Evolutionary conservation across 2,888 invertebrate genomes (phyloP).

Genomic region (Pyrrhia umbra): DNA sequence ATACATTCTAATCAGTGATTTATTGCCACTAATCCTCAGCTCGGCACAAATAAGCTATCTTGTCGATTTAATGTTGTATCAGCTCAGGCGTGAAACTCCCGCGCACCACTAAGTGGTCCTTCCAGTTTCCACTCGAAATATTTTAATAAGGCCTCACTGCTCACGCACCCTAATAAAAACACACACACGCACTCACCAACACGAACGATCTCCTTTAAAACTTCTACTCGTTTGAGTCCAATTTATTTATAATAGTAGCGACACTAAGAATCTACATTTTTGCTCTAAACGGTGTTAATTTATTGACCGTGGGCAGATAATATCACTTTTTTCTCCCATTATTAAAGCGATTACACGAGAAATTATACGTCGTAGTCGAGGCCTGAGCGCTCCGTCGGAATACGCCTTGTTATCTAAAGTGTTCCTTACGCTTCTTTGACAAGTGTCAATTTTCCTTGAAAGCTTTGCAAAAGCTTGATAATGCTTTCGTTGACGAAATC

Average conservation of each 20-base stretch:
- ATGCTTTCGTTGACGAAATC: conserved; percentile 87
- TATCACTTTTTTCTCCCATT: conserved; percentile 90
- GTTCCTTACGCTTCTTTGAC: conserved; percentile 62
- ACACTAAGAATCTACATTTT: conserved; percentile 90
- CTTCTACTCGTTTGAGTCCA: conserved; percentile 77
- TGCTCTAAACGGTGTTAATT: conserved; percentile 91
- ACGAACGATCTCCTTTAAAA: conserved; percentile 79
- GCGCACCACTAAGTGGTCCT: conserved; percentile 90
- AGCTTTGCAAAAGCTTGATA: conserved; percentile 68
- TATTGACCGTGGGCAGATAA: conserved; percentile 90
- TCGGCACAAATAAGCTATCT: conserved; percentile 90
- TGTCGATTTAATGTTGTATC: conserved; percentile 90
- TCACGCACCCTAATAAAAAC: conserved; percentile 90
- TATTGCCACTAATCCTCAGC: conserved; percentile 89
- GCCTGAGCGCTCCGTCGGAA: conserved; percentile 77
- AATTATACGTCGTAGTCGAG: conserved; percentile 88
- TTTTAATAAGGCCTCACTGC: conserved; percentile 90
- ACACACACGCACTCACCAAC: conserved; percentile 81
- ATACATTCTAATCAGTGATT: conserved; percentile 91
- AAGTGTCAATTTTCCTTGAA: conserved; percentile 68
- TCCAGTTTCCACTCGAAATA: conserved; percentile 91
- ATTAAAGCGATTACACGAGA: conserved; percentile 90
- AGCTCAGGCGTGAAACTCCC: conserved; percentile 90
- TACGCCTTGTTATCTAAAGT: conserved; percentile 55
- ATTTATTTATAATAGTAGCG: conserved; percentile 89